Base-by-base conservation (phyloP, 2,888 invertebrate genomes). In the Apamea epomidion region DNA sequence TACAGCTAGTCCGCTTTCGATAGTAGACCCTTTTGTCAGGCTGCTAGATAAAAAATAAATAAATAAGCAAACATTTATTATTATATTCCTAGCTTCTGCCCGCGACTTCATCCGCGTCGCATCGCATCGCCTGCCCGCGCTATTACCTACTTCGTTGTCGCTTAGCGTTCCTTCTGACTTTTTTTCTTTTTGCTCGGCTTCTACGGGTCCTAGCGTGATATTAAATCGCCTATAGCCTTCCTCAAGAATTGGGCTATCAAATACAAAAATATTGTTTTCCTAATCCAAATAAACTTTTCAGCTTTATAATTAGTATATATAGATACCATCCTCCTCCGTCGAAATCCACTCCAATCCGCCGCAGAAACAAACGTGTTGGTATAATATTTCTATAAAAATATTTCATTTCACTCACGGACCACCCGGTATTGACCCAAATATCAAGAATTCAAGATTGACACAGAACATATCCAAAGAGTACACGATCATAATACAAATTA, bases 401-500 rank as follows among this genome's bases (percentile, higher is more conserved):
- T 84, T 78, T 45, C 80, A 80, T 84, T 77, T 78, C 54, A 54
- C 78, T 87, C 87, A 87, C 81, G 73, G 62, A 79, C 71, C n/a
- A 7, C 25, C 68, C 68, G n/a, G 81, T 84, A 83, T 81, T 86
- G 83, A 88, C 81, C 87, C 77, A 79, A 74, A 87, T 86, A 88
- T 85, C 80, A 88, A 70, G 76, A 70, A 87, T 85, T 82, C 90
- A 84, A 84, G 76, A 89, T 85, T 87, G 90, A 83, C 86, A 81
- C 74, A 74, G 16, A 72, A 65, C 74, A 76, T 82, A 70, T 74
- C 65, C 42, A 25, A 80, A 68, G 65, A 84, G 83, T 72, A 86
- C 87, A 88, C 74, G 83, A 82, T 76, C 82, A 83, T 87, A 89
- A 90, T 89, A 90, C 86, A 85, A 89, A 89, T 90, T 77, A 81